Evolutionary conservation across 2,113 vertebrate genomes (phyloP).

Genomic region (Gavialis gangeticus): DNA sequence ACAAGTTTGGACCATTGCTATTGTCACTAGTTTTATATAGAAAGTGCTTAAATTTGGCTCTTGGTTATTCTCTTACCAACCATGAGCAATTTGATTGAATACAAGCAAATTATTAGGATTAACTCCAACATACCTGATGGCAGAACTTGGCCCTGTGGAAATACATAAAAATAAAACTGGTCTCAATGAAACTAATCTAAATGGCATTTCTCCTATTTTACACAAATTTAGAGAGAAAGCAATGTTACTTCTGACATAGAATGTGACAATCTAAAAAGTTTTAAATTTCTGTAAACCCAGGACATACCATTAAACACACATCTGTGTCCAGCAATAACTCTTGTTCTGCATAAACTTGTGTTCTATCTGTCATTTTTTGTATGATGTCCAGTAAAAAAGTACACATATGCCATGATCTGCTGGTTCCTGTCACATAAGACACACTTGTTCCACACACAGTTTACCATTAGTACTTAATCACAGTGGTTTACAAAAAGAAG

Average conservation of each 20-base stretch:
- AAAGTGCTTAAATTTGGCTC: not conserved
- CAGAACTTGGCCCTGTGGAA: not conserved
- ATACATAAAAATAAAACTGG: not conserved
- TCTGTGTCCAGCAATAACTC: not conserved
- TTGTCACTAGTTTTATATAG: accelerated
- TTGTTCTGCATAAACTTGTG: conserved; percentile 26
- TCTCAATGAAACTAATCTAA: not conserved
- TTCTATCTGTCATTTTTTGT: not conserved
- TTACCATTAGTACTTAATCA: conserved; percentile 28
- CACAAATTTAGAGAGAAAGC: not conserved
- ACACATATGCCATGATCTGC: conserved; percentile 1
- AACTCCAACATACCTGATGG: not conserved
- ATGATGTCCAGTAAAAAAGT: not conserved
- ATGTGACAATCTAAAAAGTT: not conserved
- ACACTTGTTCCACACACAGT: conserved; percentile 45
- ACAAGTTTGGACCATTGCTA: not conserved
- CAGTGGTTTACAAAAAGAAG: conserved; percentile 8
- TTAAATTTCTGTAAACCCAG: not conserved
- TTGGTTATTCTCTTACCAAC: not conserved
- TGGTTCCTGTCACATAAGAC: conserved; percentile 56
- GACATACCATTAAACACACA: conserved; percentile 30
- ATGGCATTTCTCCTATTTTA: conserved; percentile 27
- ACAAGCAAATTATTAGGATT: not conserved
- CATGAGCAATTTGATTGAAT: not conserved
- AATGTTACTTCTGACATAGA: not conserved